Conservation (phyloP, 2,113 vertebrate species). For the Heterochromis multidens region DNA sequence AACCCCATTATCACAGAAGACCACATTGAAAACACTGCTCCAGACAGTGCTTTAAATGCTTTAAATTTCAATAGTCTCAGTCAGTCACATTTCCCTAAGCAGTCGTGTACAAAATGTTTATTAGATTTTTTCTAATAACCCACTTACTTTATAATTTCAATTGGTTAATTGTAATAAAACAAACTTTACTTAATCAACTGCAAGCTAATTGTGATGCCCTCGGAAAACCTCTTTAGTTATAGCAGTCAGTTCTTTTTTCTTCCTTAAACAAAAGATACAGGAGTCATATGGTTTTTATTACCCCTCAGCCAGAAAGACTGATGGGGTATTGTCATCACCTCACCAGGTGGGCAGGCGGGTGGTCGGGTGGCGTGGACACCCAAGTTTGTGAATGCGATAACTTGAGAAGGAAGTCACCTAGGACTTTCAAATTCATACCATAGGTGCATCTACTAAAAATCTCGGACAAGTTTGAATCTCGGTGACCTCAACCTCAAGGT, state of each 20-base stretch:
- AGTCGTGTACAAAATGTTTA: not conserved
- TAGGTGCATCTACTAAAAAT: too few species aligned
- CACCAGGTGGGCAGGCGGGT: too few species aligned
- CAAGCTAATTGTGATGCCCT: slow-evolving; percentile 24
- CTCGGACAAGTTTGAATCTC: too few species aligned
- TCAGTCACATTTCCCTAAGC: not conserved
- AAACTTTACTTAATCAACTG: not conserved
- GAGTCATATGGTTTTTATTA: slow-evolving; percentile 42
- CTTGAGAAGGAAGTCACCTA: too few species aligned
- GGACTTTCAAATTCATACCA: too few species aligned
- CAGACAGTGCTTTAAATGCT: not conserved
- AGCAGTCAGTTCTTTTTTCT: not conserved
- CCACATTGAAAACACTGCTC: not conserved
- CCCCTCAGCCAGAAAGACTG: too few species aligned
- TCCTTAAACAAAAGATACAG: slow-evolving; percentile 35
- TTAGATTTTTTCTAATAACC: slow-evolving; percentile 2
- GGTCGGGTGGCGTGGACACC: too few species aligned
- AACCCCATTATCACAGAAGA: not conserved
- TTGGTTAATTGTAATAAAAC: not conserved
- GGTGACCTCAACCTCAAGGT: too few species aligned
- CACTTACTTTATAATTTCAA: not conserved
- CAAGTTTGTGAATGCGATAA: too few species aligned
- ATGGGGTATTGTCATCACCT: too few species aligned
- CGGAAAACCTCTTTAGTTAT: slow-evolving; percentile 23
- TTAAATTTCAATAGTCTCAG: slow-evolving; percentile 9